Conservation (phyloP, 2,113 vertebrate genomes). For the Phocoena phocoena region DNA sequence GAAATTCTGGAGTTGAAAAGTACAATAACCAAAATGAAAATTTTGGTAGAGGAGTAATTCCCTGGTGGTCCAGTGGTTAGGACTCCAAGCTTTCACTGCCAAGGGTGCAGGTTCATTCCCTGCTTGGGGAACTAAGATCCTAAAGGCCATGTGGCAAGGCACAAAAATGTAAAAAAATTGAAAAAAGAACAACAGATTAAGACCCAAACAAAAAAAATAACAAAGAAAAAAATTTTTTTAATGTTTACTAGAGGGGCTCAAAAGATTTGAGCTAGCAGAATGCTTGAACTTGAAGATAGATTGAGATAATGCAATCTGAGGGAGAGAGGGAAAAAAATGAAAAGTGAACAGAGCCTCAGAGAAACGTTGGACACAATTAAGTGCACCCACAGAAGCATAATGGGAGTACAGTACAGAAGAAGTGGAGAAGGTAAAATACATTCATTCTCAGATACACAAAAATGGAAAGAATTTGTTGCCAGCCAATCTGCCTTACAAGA, state of each 20-base stretch:
- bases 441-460: not conserved
- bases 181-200: not conserved
- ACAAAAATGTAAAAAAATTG: not conserved
- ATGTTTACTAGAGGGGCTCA: not conserved
- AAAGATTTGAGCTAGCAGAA: not conserved
- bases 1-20: not conserved
- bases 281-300: not conserved
- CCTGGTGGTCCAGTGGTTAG: not conserved
- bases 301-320: not conserved
- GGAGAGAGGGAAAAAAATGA: not conserved
- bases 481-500: not conserved
- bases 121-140: not conserved
- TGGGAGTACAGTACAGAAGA: not conserved
- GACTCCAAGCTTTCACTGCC: not conserved
- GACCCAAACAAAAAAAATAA: not conserved
- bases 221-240: not conserved
- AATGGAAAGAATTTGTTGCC: not conserved
- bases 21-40: not conserved
- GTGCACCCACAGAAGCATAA: not conserved
- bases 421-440: not conserved
- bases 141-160: not conserved
- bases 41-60: not conserved
- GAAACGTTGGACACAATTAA: not conserved
- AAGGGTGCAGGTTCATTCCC: not conserved
- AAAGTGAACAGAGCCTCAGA: not conserved